These are phyloP conservation scores for Porphyrio hochstetteri DNA, from an alignment of 2,113 vertebrate genomes.

Conservation along the genomic window DNA sequence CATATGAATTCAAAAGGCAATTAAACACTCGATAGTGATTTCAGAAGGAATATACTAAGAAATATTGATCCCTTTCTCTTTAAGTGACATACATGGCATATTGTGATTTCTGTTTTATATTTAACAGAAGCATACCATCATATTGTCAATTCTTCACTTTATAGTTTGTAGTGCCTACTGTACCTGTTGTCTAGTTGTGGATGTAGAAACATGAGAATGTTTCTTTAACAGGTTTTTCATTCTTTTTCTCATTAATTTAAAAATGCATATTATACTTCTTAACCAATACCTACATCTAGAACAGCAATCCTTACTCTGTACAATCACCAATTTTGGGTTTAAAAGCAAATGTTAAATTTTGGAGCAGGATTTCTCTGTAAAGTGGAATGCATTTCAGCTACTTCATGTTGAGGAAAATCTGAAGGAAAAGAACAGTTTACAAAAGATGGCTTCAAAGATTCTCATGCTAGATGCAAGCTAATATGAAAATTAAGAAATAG, in stretches of 20 bases:
- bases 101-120: background rate
- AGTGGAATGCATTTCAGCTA: background rate
- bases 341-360: background rate
- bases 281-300: background rate
- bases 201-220: background rate
- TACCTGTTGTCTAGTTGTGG: background rate
- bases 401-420: background rate
- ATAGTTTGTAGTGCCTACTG: background rate
- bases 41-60: background rate
- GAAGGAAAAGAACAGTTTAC: background rate
- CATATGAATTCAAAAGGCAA: background rate
- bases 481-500: background rate
- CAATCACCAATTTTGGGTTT: background rate
- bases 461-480: background rate
- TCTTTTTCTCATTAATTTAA: background rate
- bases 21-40: conserved; percentile 2
- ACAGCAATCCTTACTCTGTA: background rate
- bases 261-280: background rate
- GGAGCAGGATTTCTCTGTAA: background rate
- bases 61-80: conserved; percentile 21
- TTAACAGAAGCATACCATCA: conserved; percentile 6
- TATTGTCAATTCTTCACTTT: background rate
- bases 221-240: background rate
- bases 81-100: background rate
- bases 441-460: background rate